Base-by-base conservation (phyloP, 30 jellyfish, hydroid and myxozoan genomes). In the Nemopilema nomurai region DNA sequence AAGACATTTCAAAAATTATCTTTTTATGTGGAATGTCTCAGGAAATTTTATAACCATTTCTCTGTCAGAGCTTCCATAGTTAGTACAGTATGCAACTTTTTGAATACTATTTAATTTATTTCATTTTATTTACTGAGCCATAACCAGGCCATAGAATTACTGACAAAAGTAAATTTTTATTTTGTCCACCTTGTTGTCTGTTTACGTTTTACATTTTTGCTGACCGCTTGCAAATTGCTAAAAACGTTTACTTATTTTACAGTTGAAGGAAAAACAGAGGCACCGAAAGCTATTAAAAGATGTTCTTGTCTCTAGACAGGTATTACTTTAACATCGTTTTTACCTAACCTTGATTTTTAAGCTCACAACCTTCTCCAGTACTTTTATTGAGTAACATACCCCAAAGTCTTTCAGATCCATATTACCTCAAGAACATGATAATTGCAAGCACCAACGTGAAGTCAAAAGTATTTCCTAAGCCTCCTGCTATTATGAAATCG, bases 251-350 rank as follows among this genome's bases (percentile, higher is more conserved):
- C 9, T 41, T 3, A 3, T 41, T 3, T 51, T 70, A 1, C 72
- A 90, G 97, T 79, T 90, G 33, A 83, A 71, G 28, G 92, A 90
- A 33, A 90, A 90, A 83, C 90, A 84, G 51, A 70, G 91, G 7
- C 83, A 83, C 66, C 76, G 91, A 0, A 81, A 70, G 41, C 57
- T 90, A 52, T 76, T 90, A 1, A 88, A 90, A 77, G 92, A 81
- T 50, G 74, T 90, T 19, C 83, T 90, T 57, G 85, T 83, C 25
- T 90, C 97, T 0, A 69, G 97, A 49, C 94, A 90, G 92, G 97
- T 83, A 77, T 49, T 68, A 18, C 19, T 27, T 77, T 50, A 28
- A 29, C 0, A 16, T 16, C 19, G 28, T 21, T 66, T 30, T 81
- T 26, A 9, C 0, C 9, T 23, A 8, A 28, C 7, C 33, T 4